Conservation (phyloP, 35 echinoderm and acorn worm species). For the Heliocidaris tuberculata region DNA sequence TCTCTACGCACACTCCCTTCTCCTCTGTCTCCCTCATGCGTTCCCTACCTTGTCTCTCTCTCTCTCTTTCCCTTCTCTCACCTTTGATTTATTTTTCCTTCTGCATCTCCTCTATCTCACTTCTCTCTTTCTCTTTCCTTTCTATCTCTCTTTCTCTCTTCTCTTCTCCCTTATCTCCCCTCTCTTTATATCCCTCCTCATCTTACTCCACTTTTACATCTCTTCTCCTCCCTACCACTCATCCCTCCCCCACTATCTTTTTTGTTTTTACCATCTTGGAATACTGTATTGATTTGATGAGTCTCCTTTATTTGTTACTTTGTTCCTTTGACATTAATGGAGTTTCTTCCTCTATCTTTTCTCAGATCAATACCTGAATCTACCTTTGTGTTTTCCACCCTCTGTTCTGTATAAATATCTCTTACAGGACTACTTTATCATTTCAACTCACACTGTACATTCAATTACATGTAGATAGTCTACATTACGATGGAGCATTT, state of each 20-base stretch:
- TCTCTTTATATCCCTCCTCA: background rate
- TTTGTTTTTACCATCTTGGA: background rate
- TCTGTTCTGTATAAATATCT: too few relatives aligned
- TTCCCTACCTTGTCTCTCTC: too few relatives aligned
- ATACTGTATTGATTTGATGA: background rate
- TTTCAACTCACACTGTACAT: too few relatives aligned
- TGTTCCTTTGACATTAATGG: conserved; percentile 9
- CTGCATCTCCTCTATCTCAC: background rate
- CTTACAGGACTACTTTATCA: too few relatives aligned
- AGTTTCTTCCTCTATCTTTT: background rate
- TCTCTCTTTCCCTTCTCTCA: too few relatives aligned
- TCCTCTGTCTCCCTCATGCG: background rate
- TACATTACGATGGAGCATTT: too few relatives aligned
- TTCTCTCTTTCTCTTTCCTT: background rate
- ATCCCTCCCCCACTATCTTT: background rate
- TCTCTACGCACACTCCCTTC: background rate
- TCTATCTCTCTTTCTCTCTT: too few relatives aligned
- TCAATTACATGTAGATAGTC: too few relatives aligned
- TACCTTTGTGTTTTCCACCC: background rate
- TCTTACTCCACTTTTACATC: too few relatives aligned
- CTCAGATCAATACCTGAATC: background rate
- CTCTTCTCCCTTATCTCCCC: background rate
- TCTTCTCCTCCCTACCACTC: background rate
- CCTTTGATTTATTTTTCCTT: too few relatives aligned
- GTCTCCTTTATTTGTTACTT: background rate